Percentiles rank a stretch among this genome's conserved stretches.
Evolutionary conservation across 2,113 vertebrate species (phyloP).

Genomic region (Camelus dromedarius): DNA sequence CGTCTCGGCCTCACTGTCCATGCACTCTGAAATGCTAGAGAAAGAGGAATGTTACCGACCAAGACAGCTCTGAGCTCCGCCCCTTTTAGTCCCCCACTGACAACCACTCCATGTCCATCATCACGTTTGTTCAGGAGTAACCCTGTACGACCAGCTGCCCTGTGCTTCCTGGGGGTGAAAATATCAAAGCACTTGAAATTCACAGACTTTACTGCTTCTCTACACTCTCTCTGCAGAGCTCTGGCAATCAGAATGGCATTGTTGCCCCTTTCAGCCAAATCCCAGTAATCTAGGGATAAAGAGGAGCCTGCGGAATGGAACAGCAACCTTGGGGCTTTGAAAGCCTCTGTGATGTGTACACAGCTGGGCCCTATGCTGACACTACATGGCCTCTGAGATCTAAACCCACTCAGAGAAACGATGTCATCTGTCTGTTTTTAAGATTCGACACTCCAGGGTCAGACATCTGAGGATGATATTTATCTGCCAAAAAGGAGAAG

Average conservation of each 20-base stretch:
- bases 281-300: constrained; percentile 54
- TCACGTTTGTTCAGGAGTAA: background rate
- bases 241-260: background rate
- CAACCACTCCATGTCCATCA: background rate
- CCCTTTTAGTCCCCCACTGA: background rate
- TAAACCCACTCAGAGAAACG: constrained; percentile 69
- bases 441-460: constrained; percentile 41
- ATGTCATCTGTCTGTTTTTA: constrained; percentile 70
- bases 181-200: background rate
- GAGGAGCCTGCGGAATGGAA: background rate
- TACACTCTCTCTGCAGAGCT: background rate
- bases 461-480: background rate
- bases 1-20: constrained; percentile 95
- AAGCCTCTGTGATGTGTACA: constrained; percentile 65
- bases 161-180: background rate
- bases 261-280: background rate
- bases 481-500: background rate
- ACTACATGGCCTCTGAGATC: constrained; percentile 74
- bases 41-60: background rate
- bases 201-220: background rate
- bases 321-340: constrained; percentile 66
- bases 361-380: constrained; percentile 74
- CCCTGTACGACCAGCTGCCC: background rate
- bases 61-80: background rate
- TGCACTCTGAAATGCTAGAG: constrained; percentile 94